Base-by-base conservation (phyloP, 2,113 vertebrate genomes). In the Gallinago paraguaiae region DNA sequence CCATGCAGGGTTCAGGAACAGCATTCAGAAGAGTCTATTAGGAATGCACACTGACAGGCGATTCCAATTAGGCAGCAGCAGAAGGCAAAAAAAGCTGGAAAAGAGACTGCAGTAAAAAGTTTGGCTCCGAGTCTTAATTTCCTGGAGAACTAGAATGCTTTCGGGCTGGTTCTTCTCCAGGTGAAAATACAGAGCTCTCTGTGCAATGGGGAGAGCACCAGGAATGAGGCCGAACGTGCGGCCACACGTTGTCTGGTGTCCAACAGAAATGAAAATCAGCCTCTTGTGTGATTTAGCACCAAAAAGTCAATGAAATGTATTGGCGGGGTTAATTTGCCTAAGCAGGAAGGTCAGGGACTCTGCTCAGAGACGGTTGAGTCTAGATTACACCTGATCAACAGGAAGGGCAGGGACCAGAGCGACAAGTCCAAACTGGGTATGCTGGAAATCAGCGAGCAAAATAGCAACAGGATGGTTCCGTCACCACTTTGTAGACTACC, bases 401-500 rank as follows among this genome's bases (percentile, higher is more conserved):
- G 95, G 95, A 95, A 97, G 89, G 95, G 86, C 69, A 93, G 86
- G 57, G 48, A 93, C 61, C 74, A 89, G 14, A n/a, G 45, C 35
- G 33, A 92, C 39, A 57, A 87, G 13, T 8, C 65, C 54, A 82
- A 2, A 70, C 11, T 91, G 78, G 31, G 59, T 35, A 78, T 30
- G 10, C 50, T 93, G 87, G 67, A 93, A 91, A 88, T 50, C 4
- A 78, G 59, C 0, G 4, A 85, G 63, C 31, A 93, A 89, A 96
- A 95, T 77, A 94, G 78, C 50, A 95, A 94, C 91, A 95, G 94
- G 94, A 93, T 93, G 90, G 84, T 70, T 90, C 93, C 88, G 71
- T 85, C 93, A 91, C 31, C 10, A 3, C 74, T 79, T 57, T 1
- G 1, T 24, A 84, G 81, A 80, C 43, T 61, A n/a, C 57, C 39